Evolutionary conservation across 2,888 invertebrate genomes (phyloP).

Genomic region (Lucinisca nassula): DNA sequence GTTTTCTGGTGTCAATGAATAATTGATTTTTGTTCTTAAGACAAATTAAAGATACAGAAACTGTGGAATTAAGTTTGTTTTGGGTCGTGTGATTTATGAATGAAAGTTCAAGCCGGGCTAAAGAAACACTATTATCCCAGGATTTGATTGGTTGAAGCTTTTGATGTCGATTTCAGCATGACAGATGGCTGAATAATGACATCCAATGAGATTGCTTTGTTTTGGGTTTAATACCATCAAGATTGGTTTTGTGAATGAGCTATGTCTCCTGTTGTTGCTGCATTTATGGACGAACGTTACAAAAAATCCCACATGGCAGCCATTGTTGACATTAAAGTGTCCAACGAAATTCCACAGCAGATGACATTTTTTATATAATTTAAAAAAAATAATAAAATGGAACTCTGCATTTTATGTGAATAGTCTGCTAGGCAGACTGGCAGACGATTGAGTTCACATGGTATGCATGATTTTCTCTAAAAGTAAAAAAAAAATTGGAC

Average conservation of each 20-base stretch:
- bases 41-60: not conserved
- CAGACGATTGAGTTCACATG: no score
- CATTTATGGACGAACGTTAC: no score
- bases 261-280: no score
- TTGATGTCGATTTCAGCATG: conserved; percentile 1
- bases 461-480: no score
- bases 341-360: no score
- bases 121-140: not conserved
- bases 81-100: not conserved
- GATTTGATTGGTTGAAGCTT: not conserved
- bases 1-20: not conserved
- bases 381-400: no score
- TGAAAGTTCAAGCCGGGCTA: not conserved
- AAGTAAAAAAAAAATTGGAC: no score
- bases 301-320: no score
- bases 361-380: no score
- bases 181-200: not conserved
- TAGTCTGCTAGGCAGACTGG: no score
- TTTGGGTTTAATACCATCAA: not conserved
- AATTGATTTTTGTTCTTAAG: not conserved
- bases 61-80: not conserved
- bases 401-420: no score
- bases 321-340: no score
- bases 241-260: not conserved
- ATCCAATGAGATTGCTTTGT: not conserved